Evolutionary conservation across 2,797 vertebrate genomes (phyloP).

Genomic region (Myoxocephalus aenaeus): DNA sequence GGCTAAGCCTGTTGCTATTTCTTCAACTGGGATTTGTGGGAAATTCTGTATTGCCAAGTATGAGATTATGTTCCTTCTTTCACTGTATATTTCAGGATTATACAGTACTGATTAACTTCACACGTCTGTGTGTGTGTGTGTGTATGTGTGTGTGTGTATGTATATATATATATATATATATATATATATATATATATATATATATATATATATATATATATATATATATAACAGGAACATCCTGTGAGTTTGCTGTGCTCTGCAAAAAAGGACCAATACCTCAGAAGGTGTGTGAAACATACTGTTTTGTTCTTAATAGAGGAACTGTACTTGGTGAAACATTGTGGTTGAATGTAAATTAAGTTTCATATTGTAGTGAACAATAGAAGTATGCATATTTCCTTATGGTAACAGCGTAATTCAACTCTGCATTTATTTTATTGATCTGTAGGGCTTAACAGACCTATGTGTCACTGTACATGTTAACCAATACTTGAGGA

Average conservation of each 20-base stretch:
- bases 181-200: too few relatives aligned
- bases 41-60: background rate
- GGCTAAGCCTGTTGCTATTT: conserved; percentile 49
- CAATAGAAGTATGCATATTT: background rate
- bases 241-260: background rate
- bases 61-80: background rate
- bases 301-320: background rate
- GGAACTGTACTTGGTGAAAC: background rate
- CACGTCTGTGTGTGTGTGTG: too few relatives aligned
- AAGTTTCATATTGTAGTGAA: background rate
- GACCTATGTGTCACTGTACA: background rate
- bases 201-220: too few relatives aligned
- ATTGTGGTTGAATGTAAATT: background rate
- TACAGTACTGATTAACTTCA: too few relatives aligned
- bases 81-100: background rate
- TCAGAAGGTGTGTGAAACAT: background rate
- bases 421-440: background rate
- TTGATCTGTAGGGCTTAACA: background rate
- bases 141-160: too few relatives aligned
- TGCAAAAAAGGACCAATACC: background rate
- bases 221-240: background rate
- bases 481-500: background rate
- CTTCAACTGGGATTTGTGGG: background rate
- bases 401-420: background rate
- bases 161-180: too few relatives aligned